Base-by-base conservation (phyloP, 2,888 invertebrate genomes). In the Aporophyla nigra region DNA sequence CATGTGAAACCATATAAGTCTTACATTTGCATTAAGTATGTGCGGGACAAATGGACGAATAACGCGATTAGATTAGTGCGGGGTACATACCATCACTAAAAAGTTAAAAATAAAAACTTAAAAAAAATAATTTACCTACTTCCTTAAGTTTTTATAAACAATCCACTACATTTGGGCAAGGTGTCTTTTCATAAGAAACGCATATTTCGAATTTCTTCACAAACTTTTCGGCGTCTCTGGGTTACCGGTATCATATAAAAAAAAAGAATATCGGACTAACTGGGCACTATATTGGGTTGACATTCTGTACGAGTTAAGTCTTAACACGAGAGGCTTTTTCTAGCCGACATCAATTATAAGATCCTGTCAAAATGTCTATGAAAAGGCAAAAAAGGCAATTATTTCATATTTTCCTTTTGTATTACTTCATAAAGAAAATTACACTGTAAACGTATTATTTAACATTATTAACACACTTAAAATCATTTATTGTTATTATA, bases 301-400 rank as follows among this genome's bases (percentile, higher is more conserved):
- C 16, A 53, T 24, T 21, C 21, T 14, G 24, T 24, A 49, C 14
- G 6, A 56, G 21, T 49, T 40, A 78, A 46, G 33, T 54, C 9
- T 54, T 40, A 19, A 46, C 5, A 19, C 16, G 46, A 3, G 3
- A 53, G 24, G n/a, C 6, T 63, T 81, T 77, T 19, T 62, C 14
- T 27, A 16, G 4, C 24, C 53, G 21, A 33, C 5, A 49, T 54
- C 12, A 59, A 33, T 76, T 61, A 51, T 53, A 56, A 49, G 12
- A 56, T 46, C 46, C 33, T 24, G 43, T 82, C 19, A 46, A 53
- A 74, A 51, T 33, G 14, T 43, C 75, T 19, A 76, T 27, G n/a
- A 65, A 54, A 33, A 65, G n/a, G 6, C 21, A 74, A 33, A 53
- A 27, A 43, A 53, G 33, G 24, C 24, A 78, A 78, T 76, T 76